phyloP scores from a whole-genome alignment of 1,140 invertebrate genomes.

The Papilio xuthus region DNA sequence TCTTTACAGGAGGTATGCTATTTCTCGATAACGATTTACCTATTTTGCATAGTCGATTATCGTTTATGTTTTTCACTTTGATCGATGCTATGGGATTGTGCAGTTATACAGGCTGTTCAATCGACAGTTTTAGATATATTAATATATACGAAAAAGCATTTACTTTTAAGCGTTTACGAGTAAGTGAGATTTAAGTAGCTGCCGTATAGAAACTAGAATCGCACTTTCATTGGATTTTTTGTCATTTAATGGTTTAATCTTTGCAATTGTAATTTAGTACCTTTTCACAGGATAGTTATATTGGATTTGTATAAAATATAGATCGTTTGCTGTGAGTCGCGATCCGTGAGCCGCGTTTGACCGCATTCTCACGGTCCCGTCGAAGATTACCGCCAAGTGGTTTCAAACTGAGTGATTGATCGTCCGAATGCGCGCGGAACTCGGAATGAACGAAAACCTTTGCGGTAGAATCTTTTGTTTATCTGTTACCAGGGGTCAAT shows the following conservation, averaged over 20 bases:
- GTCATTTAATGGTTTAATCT: not conserved
- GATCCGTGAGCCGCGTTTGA: conserved; percentile 53
- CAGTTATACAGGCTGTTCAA: not conserved
- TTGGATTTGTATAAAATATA: conserved; percentile 62
- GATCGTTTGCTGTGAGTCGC: conserved; percentile 53
- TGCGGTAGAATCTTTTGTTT: conserved; percentile 54
- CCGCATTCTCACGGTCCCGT: conserved; percentile 73
- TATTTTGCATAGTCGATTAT: conserved; percentile 34
- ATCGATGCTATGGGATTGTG: not conserved
- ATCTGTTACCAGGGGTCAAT: conserved; percentile 31
- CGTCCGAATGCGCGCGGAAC: conserved; percentile 57
- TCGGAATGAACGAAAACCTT: conserved; percentile 57
- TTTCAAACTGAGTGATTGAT: conserved; percentile 72
- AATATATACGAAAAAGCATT: not conserved
- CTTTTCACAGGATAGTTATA: conserved; percentile 64
- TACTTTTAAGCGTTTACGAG: no score
- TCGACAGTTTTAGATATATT: not conserved
- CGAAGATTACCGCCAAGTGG: conserved; percentile 68
- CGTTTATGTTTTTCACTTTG: conserved; percentile 4
- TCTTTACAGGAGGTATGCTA: conserved; percentile 31
- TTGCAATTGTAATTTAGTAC: not conserved
- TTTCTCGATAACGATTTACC: conserved; percentile 37
- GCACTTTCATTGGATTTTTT: not conserved
- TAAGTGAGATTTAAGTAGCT: not conserved
- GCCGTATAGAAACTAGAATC: not conserved